Evolutionary conservation across 2,888 invertebrate genomes (phyloP), one percentile per base, ranked within the genome.

Genomic region (Leuctra nigra): DNA sequence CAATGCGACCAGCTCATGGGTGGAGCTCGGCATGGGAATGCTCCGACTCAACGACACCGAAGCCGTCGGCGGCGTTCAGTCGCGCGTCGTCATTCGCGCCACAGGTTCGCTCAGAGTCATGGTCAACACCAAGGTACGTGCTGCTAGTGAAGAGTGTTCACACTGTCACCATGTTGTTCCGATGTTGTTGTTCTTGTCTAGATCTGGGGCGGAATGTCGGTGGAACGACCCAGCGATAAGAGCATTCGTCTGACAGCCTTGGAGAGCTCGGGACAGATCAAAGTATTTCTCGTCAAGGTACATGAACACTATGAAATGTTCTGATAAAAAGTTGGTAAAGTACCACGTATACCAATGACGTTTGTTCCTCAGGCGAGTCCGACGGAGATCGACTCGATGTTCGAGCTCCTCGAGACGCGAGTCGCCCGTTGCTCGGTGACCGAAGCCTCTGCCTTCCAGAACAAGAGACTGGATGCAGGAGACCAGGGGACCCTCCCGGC

Each of bases 171-270:
- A 38, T 57, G 53, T n/a, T n/a, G n/a, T n/a, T n/a, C n/a, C n/a
- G 55, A n/a, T n/a, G n/a, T n/a, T n/a, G n/a, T n/a, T n/a, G n/a
- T n/a, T n/a, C n/a, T 44, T 6, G 55, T 69, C 48, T 61, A 81
- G 81, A 80, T 90, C 61, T 95, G 93, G 92, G 82, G 88, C 4
- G 94, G 87, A 61, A 95, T 95, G 95, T 86, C 89, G 11, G 86
- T 90, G 22, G 91, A 94, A 69, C 81, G 86, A 62, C 89, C 93
- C 2, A 91, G 90, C 66, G 81, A 83, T 63, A 94, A 92, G 75
- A 91, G 90, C 61, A 78, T 96, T 24, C 77, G 94, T 61, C 77
- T 96, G 64, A 94, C 94, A 2, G 95, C 92, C 2, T 82, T 89
- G 68, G 91, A 92, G 66, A 83, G 84, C 33, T 82, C 81, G 61